Base-by-base conservation (phyloP, 1,140 invertebrate genomes). In the Ceratosolen fusciceps region DNA sequence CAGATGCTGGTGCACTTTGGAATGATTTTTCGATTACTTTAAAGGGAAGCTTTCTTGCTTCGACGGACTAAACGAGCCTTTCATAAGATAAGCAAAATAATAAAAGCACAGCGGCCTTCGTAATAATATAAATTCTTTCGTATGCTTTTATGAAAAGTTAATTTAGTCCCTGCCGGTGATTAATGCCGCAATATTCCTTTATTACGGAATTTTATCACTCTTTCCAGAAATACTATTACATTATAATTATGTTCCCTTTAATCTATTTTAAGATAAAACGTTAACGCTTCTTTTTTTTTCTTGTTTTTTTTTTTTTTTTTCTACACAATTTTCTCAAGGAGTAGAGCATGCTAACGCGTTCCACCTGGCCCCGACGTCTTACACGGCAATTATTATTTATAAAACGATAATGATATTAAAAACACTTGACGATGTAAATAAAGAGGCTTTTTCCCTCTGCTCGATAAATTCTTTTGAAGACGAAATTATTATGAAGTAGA, bases 231-330 rank as follows among this genome's bases (percentile, higher is more conserved):
- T 19, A 34, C 14, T 52, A 62, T 62, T 62, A 34, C 14, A 19
- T 62, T 62, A 62, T 62, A 62, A 62, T 65, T 65, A n/a, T 10
- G 37, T 65, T 65, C 14, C 1, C 37, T 65, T n/a, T n/a, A n/a
- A 65, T 37, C 19, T 37, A n/a, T 65, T 37, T 65, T n/a, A 19
- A 65, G 14, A 10, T 34, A 37, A 37, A 62, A 19, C n/a, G 58
- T n/a, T n/a, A n/a, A n/a, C n/a, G n/a, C n/a, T n/a, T n/a, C n/a
- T n/a, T n/a, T n/a, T n/a, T n/a, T n/a, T n/a, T n/a, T n/a, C n/a
- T n/a, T n/a, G n/a, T n/a, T n/a, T n/a, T n/a, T n/a, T n/a, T n/a
- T n/a, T n/a, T n/a, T n/a, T n/a, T n/a, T n/a, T n/a, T n/a, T n/a
- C n/a, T n/a, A n/a, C n/a, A n/a, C n/a, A n/a, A n/a, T n/a, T n/a